Conservation (phyloP, 2,797 vertebrate species). For the Sciaenops ocellatus region DNA sequence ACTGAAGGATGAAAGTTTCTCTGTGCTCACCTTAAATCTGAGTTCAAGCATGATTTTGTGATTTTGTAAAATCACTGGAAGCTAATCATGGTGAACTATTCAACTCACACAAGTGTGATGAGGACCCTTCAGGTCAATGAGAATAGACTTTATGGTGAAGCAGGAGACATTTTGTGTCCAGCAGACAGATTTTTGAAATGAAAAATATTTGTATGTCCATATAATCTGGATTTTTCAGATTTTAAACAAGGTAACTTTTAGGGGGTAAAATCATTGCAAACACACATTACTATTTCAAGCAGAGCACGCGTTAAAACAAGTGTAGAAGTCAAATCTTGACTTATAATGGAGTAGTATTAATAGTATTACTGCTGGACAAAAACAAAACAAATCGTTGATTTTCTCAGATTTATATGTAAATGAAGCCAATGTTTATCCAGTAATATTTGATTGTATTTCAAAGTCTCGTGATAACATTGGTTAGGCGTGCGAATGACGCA, state of each 20-base stretch:
- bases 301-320: not conserved
- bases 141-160: not conserved
- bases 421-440: slow-evolving; percentile 6
- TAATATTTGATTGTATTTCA: slow-evolving; percentile 55
- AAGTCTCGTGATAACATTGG: slow-evolving; percentile 83
- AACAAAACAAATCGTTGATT: not conserved
- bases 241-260: not conserved
- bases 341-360: not conserved
- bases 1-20: not conserved
- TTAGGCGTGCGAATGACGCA: slow-evolving; percentile 82
- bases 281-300: not conserved
- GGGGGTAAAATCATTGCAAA: not conserved
- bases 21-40: not conserved
- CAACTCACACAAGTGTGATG: not conserved
- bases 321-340: not conserved
- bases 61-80: not conserved
- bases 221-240: not conserved
- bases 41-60: not conserved
- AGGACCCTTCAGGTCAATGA: not conserved
- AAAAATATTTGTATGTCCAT: not conserved
- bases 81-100: not conserved
- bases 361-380: not conserved
- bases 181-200: not conserved
- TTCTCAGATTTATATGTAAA: slow-evolving; percentile 8
- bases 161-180: not conserved